Evolutionary conservation across 2,888 invertebrate genomes (phyloP).

Genomic region (Penaeus monodon): DNA sequence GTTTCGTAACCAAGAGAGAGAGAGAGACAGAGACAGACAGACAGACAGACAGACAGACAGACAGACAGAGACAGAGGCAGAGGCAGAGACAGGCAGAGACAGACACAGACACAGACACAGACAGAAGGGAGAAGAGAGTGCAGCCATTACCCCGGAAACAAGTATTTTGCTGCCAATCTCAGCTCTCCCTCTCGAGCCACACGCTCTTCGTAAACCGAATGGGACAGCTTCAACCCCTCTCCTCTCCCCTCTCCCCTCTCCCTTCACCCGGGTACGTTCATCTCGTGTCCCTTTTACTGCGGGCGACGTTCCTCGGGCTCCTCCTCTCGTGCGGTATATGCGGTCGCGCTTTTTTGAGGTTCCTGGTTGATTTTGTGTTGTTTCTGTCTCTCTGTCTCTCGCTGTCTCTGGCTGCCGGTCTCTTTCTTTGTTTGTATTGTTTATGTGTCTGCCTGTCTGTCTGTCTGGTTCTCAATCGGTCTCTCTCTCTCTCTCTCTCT

Average conservation of each 20-base stretch:
- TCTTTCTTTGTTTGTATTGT: neutral
- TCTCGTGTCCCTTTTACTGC: too few species aligned
- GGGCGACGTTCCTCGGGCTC: neutral
- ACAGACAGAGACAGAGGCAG: neutral
- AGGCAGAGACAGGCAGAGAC: too few species aligned
- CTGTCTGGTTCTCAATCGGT: neutral
- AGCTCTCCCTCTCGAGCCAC: neutral
- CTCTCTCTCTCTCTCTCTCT: too few species aligned
- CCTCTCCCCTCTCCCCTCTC: neutral
- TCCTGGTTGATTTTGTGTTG: neutral
- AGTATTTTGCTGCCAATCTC: neutral
- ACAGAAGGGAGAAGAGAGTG: neutral
- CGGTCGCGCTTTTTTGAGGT: too few species aligned
- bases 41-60: neutral
- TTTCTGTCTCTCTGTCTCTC: neutral
- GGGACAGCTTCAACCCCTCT: neutral
- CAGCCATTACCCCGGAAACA: neutral
- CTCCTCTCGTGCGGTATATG: neutral
- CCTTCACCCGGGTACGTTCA: neutral
- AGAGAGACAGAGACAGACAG: conserved; percentile 1
- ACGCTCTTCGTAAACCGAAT: too few species aligned
- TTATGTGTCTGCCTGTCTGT: neutral
- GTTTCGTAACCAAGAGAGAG: neutral
- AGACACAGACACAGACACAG: too few species aligned
- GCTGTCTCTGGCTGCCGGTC: neutral